phyloP scores from a whole-genome alignment of 2,113 vertebrate genomes.

The Odontesthes bonariensis region DNA sequence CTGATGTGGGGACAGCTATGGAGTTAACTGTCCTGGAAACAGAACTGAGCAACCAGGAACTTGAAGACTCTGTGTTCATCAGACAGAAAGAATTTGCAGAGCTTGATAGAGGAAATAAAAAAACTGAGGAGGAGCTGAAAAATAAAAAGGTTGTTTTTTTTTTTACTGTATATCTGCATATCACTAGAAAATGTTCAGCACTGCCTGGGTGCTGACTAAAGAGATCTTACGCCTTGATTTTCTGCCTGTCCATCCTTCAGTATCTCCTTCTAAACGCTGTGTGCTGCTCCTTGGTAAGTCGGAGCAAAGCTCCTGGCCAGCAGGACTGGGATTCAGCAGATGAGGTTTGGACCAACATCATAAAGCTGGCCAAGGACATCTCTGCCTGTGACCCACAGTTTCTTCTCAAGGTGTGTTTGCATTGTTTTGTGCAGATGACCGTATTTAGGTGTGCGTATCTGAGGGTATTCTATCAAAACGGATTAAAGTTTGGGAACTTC shows the following conservation, averaged over 20 bases:
- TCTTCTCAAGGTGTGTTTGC: constrained; percentile 86
- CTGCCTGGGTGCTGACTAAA: background rate
- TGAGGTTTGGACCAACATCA: constrained; percentile 72
- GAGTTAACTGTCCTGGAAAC: constrained; percentile 48
- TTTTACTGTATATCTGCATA: background rate
- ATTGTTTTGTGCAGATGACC: background rate
- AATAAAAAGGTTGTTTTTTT: constrained; percentile 73
- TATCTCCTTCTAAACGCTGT: constrained; percentile 84
- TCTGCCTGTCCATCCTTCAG: constrained; percentile 66
- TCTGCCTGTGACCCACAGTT: constrained; percentile 86
- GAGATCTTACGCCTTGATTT: background rate
- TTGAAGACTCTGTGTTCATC: constrained; percentile 19
- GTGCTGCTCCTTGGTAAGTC: constrained; percentile 83
- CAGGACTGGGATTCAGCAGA: constrained; percentile 46
- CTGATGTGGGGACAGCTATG: constrained; percentile 1
- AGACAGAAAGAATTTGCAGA: constrained; percentile 71
- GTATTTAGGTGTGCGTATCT: background rate
- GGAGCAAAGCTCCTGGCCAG: constrained; percentile 67
- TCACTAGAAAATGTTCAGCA: background rate
- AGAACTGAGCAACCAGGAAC: constrained; percentile 31
- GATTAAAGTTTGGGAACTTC: background rate
- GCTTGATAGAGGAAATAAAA: constrained; percentile 35
- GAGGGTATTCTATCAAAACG: background rate
- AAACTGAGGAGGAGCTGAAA: constrained; percentile 61
- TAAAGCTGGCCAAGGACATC: constrained; percentile 73